Evolutionary conservation across 2,113 vertebrate genomes (phyloP), one percentile per base, ranked within the genome.

Genomic region (Vicugna pacos): DNA sequence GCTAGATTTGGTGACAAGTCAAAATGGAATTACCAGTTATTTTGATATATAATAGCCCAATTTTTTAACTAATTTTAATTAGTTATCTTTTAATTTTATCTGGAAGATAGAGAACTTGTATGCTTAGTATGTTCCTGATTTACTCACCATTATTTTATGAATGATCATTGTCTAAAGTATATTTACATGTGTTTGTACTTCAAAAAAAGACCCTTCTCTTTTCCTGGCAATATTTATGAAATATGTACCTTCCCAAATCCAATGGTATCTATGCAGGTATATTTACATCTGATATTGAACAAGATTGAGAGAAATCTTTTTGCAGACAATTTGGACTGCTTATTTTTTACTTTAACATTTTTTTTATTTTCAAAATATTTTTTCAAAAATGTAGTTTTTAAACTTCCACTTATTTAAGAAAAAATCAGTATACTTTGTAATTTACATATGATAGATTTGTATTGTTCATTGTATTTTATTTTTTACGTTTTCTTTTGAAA

Each of bases 1-100:
- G 73, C 77, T 95, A 79, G 83, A 0, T 96, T 96, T 87, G 94
- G 92, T 98, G 97, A 75, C 80, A 97, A 94, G 17, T 77, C 32
- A 77, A 58, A 96, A 87, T 89, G 75, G 75, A 64, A 80, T 69
- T 58, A 14, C 32, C 85, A 75, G 75, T 46, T 69, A 35, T 81
- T 80, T 79, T 62, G 38, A 60, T 42, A 7, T 58, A 5, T 86
- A 14, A 11, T 56, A 38, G 58, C 48, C 35, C 9, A 65, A 26
- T 22, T 54, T 85, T 64, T 85, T 35, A 76, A 67, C 24, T 65
- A 65, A 30, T 79, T 67, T 32, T 73, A 26, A 11, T 35, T n/a
- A 73, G 60, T 52, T 65, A 70, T 73, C 7, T 88, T 83, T 83
- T 65, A 22, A 77, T 32, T 32, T 65, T 82, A 67, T n/a, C 22